A percentile compares a stretch with the other conserved stretches of the same genome.
These are phyloP conservation scores for Archocentrus centrarchus DNA, from an alignment of 2,113 vertebrate species.

Conservation along the genomic window DNA sequence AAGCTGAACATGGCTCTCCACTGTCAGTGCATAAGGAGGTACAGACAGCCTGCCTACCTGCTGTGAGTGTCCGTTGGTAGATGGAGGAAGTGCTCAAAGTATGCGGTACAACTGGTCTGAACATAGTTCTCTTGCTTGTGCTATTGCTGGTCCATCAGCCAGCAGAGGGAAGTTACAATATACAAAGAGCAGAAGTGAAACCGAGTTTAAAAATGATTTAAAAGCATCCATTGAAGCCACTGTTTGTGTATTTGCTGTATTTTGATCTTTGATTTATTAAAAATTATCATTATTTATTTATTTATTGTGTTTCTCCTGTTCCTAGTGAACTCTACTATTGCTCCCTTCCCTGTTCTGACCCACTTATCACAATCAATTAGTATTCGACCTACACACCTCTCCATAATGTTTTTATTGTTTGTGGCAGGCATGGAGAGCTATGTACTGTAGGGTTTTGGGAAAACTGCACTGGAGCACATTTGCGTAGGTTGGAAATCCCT, in stretches of 20 bases:
- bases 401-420: background rate
- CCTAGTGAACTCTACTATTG: background rate
- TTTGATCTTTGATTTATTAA: background rate
- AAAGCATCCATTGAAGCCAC: background rate
- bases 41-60: background rate
- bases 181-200: background rate
- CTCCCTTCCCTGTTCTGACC: background rate
- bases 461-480: background rate
- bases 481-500: background rate
- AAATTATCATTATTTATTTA: too few species aligned
- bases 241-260: background rate
- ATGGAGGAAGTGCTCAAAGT: background rate
- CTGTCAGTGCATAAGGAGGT: background rate
- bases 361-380: background rate
- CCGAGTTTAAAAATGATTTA: background rate
- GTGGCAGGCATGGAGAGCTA: background rate
- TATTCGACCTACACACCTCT: background rate
- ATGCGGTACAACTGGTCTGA: background rate
- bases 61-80: background rate
- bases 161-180: background rate
- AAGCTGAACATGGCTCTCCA: background rate
- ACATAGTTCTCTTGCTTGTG: background rate
- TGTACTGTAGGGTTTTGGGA: background rate
- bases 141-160: background rate
- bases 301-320: background rate